These are phyloP conservation scores for Ceryle rudis DNA, from an alignment of 2,797 vertebrate species.

Conservation along the genomic window DNA sequence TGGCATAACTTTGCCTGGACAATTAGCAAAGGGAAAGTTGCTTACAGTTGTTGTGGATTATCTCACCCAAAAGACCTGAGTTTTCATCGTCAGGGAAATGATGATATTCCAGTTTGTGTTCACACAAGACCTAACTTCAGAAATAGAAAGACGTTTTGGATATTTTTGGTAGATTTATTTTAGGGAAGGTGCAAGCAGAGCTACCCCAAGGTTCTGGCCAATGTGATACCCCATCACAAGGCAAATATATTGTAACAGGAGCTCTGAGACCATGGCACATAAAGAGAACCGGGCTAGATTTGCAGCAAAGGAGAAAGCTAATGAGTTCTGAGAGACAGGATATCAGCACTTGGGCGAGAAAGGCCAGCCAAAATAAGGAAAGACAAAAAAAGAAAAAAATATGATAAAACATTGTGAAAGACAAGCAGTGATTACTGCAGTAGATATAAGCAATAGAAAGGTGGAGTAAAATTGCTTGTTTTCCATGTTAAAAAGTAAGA, in stretches of 20 bases:
- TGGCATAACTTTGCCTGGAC: not conserved
- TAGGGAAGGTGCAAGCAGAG: not conserved
- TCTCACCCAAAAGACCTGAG: not conserved
- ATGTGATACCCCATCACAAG: not conserved
- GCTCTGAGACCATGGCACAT: not conserved
- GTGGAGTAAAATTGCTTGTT: not conserved
- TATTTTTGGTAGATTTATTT: not conserved
- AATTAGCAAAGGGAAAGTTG: not conserved
- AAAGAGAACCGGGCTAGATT: not conserved
- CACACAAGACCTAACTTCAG: fast-evolving
- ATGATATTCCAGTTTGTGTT: not conserved
- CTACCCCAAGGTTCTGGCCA: not conserved
- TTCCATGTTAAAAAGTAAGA: not conserved
- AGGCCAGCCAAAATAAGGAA: not conserved
- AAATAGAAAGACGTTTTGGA: not conserved
- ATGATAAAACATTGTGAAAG: not conserved
- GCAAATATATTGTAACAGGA: not conserved
- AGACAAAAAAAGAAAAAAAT: not conserved
- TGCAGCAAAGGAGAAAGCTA: not conserved
- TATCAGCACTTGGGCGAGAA: not conserved
- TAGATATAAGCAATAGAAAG: not conserved
- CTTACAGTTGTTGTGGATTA: not conserved
- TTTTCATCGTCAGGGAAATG: not conserved
- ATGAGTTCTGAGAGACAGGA: not conserved
- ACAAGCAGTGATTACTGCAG: not conserved